Percentiles rank a stretch among this genome's conserved stretches.
phyloP scores from a whole-genome alignment of 35 echinoderm and acorn worm genomes.

The Apostichopus parvimensis region DNA sequence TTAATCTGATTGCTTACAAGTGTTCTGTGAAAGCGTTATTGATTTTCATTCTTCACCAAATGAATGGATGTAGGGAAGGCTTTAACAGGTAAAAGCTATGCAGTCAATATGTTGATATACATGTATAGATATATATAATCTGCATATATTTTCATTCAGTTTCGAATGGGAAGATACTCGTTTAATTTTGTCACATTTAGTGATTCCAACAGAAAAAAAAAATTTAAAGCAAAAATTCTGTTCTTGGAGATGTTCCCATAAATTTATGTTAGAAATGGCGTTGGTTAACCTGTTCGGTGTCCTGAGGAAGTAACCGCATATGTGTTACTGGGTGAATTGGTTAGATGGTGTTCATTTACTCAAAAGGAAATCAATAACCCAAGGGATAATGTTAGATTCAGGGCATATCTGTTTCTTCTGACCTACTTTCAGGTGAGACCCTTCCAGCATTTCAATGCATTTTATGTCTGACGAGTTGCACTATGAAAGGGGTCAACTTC shows the following conservation, averaged over 20 bases:
- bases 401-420: neutral
- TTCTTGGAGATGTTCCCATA: too few relatives aligned
- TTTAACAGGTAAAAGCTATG: neutral
- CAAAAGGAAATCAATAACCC: neutral
- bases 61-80: neutral
- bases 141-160: too few relatives aligned
- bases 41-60: neutral
- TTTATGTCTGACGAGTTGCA: neutral
- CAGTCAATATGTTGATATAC: too few relatives aligned
- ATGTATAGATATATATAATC: too few relatives aligned
- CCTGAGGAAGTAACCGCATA: neutral
- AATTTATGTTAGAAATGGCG: neutral
- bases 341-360: neutral
- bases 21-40: neutral
- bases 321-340: neutral
- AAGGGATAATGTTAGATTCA: neutral
- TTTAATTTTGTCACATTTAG: too few relatives aligned
- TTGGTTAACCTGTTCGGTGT: neutral
- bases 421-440: constrained; percentile 12
- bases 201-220: too few relatives aligned
- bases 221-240: too few relatives aligned
- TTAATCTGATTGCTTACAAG: neutral
- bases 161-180: too few relatives aligned
- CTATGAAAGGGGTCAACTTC: neutral
- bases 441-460: neutral